Conservation (phyloP, 2,113 vertebrate species). For the Balaenoptera acutorostrata region DNA sequence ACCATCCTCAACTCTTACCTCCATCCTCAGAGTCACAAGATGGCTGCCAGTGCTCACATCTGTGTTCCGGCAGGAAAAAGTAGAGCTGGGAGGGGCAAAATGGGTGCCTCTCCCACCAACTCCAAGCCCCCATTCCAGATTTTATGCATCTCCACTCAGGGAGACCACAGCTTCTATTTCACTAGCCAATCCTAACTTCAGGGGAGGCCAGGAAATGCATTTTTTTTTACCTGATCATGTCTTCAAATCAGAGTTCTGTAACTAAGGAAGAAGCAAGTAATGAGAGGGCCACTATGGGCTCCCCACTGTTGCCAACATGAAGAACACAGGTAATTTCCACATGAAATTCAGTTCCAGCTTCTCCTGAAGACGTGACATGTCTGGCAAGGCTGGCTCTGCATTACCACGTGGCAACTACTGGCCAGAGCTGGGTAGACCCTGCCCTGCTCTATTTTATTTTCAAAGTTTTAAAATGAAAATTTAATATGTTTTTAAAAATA, state of each 20-base stretch:
- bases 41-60: background rate
- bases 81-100: background rate
- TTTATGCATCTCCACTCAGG: background rate
- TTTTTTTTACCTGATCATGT: background rate
- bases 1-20: background rate
- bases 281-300: accelerated
- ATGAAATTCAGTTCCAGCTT: background rate
- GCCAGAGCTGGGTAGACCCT: background rate
- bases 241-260: background rate
- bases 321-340: background rate
- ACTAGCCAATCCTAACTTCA: background rate
- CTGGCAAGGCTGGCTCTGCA: background rate
- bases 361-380: background rate
- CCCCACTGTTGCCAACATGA: accelerated
- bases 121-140: background rate
- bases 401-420: background rate
- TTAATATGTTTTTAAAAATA: background rate
- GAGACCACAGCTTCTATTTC: background rate
- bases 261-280: background rate
- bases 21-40: background rate
- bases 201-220: background rate
- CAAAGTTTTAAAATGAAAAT: background rate
- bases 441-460: background rate
- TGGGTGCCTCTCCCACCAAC: background rate
- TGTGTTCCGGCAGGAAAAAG: background rate